Percentiles rank a stretch among this genome's conserved stretches.
phyloP scores from a whole-genome alignment of 1,140 invertebrate species.

The Aleiodes sp. region DNA sequence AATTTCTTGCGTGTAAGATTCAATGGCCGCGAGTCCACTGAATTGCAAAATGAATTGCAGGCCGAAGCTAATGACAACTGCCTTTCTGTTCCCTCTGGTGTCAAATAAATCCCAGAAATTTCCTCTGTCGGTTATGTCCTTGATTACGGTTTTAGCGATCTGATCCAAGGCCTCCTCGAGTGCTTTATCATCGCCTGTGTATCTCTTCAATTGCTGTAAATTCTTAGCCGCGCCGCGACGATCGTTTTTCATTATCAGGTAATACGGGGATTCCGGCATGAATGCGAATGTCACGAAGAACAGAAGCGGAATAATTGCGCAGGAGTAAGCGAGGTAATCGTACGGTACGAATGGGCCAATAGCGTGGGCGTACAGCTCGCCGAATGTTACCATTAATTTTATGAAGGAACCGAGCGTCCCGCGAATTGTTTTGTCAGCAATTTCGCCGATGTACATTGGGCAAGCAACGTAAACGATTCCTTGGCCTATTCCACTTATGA shows the following conservation, averaged over 20 bases:
- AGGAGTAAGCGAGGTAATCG: conserved; percentile 62
- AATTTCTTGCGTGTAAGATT: conserved; percentile 76
- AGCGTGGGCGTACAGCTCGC: conserved; percentile 68
- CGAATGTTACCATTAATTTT: conserved; percentile 74
- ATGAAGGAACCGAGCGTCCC: conserved; percentile 75
- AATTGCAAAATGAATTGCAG: conserved; percentile 72
- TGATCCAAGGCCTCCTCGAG: conserved; percentile 56
- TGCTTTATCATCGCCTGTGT: conserved; percentile 37
- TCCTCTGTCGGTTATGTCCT: conserved; percentile 53
- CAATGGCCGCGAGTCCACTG: conserved; percentile 74
- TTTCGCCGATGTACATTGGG: conserved; percentile 78
- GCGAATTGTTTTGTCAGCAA: conserved; percentile 74
- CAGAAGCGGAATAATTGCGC: conserved; percentile 65
- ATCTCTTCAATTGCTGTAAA: conserved; percentile 61
- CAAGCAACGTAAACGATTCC: conserved; percentile 66
- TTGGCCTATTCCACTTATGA: conserved; percentile 67
- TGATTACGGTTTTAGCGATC: conserved; percentile 53
- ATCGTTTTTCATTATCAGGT: conserved; percentile 53
- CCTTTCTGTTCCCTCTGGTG: conserved; percentile 60
- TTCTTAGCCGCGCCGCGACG: conserved; percentile 56
- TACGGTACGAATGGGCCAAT: conserved; percentile 70
- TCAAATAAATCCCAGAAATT: conserved; percentile 60
- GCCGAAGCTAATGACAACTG: conserved; percentile 66
- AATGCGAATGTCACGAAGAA: conserved; percentile 73
- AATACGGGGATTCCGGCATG: conserved; percentile 78